Evolutionary conservation across 1,140 invertebrate genomes (phyloP).

Genomic region (Trypoxylus dichotomus): DNA sequence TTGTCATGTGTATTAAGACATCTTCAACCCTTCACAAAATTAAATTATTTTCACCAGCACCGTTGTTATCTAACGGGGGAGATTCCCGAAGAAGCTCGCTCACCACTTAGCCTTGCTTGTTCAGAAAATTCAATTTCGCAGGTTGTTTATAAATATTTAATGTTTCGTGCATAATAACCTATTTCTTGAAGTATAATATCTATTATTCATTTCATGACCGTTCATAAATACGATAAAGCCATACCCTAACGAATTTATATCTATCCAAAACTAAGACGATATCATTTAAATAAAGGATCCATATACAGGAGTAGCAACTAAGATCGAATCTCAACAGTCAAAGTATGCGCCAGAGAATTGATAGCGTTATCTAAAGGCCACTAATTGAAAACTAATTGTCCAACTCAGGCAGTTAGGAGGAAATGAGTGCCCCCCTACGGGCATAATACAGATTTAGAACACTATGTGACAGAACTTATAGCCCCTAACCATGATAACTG

Average conservation of each 20-base stretch:
- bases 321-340: slow-evolving; percentile 31
- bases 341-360: slow-evolving; percentile 46
- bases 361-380: slow-evolving; percentile 48
- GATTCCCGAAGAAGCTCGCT: background rate
- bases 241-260: slow-evolving; percentile 34
- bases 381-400: slow-evolving; percentile 54
- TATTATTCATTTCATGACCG: slow-evolving; percentile 39
- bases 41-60: slow-evolving; percentile 7
- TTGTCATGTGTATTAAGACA: slow-evolving; percentile 23
- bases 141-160: slow-evolving; percentile 20
- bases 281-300: slow-evolving; percentile 33
- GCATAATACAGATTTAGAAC: slow-evolving; percentile 49
- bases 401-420: slow-evolving; percentile 47
- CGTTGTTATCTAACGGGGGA: background rate
- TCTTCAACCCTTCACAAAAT: slow-evolving; percentile 17
- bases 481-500: slow-evolving; percentile 46
- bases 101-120: background rate
- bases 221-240: slow-evolving; percentile 35
- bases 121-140: background rate
- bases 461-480: slow-evolving; percentile 45
- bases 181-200: slow-evolving; percentile 37
- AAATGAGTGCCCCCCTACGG: slow-evolving; percentile 41
- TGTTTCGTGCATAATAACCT: slow-evolving; percentile 17
- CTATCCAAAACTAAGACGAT: slow-evolving; percentile 34
- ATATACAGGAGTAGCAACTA: slow-evolving; percentile 32